Percentiles rank a stretch among this genome's conserved stretches.
phyloP scores from a whole-genome alignment of 2,113 vertebrate genomes.

The Martes martes region DNA sequence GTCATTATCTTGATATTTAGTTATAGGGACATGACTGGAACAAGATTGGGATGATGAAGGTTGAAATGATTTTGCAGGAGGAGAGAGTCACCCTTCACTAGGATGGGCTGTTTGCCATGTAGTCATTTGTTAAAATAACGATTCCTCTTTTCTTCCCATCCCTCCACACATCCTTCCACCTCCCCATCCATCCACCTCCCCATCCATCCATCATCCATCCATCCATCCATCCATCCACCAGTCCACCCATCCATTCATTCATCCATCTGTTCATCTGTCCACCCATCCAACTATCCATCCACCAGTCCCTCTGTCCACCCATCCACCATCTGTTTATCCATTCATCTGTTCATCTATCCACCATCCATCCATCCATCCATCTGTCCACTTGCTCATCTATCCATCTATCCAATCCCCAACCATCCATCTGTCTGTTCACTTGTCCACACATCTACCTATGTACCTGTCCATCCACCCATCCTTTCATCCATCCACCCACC shows the following conservation, averaged over 20 bases:
- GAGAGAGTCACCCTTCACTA: neutral
- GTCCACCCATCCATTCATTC: too few relatives aligned
- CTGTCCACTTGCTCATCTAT: neutral
- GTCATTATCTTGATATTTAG: neutral
- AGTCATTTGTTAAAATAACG: neutral
- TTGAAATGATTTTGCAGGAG: neutral
- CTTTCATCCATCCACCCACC: too few relatives aligned
- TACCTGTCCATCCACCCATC: too few relatives aligned
- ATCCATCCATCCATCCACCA: neutral
- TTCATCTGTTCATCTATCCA: too few relatives aligned
- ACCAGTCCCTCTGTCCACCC: neutral
- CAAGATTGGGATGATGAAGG: neutral
- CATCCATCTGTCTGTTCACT: neutral
- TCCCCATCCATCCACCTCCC: too few relatives aligned
- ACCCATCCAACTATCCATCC: too few relatives aligned
- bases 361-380: too few relatives aligned
- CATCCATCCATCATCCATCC: too few relatives aligned
- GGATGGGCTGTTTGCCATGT: neutral
- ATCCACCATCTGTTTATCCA: too few relatives aligned
- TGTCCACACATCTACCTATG: too few relatives aligned
- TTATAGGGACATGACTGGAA: neutral
- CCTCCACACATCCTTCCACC: fast-evolving
- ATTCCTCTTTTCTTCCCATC: neutral
- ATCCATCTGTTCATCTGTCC: too few relatives aligned
- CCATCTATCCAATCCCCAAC: too few relatives aligned